A percentile compares a stretch with the other conserved stretches of the same genome.
Evolutionary conservation across 2,888 invertebrate genomes (phyloP).

Genomic region (Candidula unifasciata): DNA sequence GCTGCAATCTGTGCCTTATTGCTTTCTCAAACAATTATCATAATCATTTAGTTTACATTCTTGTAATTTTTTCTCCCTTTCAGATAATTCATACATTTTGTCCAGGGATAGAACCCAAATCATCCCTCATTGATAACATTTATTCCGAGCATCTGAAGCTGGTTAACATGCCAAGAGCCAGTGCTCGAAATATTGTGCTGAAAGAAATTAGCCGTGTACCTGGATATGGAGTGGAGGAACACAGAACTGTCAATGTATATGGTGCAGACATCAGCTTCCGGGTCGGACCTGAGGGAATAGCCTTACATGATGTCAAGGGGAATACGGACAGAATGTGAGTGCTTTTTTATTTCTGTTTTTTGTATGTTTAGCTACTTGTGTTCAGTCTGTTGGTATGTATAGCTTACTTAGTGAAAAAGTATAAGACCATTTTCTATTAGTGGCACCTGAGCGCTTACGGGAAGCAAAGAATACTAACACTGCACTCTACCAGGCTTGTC

Average conservation of each 20-base stretch:
- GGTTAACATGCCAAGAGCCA: slow-evolving; percentile 84
- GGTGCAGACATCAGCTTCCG: slow-evolving; percentile 77
- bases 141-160: slow-evolving; percentile 75
- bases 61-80: neutral
- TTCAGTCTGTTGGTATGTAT: neutral
- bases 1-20: no score
- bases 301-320: slow-evolving; percentile 52
- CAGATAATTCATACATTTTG: slow-evolving; percentile 25
- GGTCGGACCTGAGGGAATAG: slow-evolving; percentile 89
- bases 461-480: no score
- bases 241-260: slow-evolving; percentile 81
- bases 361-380: neutral
- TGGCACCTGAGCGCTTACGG: no score
- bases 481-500: no score
- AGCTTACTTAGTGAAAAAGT: no score
- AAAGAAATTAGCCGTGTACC: slow-evolving; percentile 88
- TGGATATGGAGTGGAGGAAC: slow-evolving; percentile 89
- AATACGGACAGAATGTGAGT: slow-evolving; percentile 44
- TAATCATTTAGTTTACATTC: neutral
- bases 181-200: slow-evolving; percentile 89
- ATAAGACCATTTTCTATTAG: no score
- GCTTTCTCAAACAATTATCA: no score
- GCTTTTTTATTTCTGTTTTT: neutral
- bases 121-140: slow-evolving; percentile 52
- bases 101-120: slow-evolving; percentile 18